Percentiles rank a stretch among this genome's conserved stretches.
phyloP scores from a whole-genome alignment of 2,113 vertebrate genomes.

The Maccullochella peelii region DNA sequence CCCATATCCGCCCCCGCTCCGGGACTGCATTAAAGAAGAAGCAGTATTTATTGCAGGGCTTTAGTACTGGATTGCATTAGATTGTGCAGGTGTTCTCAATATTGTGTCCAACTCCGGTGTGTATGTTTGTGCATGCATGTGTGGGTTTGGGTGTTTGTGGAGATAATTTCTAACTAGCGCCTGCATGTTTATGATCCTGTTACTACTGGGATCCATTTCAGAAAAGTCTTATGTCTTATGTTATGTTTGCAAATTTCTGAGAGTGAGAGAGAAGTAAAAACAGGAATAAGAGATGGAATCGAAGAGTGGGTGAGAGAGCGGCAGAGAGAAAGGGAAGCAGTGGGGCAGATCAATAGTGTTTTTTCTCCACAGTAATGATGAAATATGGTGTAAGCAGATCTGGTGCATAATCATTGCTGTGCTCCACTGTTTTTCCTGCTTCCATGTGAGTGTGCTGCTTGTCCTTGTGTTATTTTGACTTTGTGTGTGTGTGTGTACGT shows the following conservation, averaged over 20 bases:
- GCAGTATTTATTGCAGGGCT: slow-evolving; percentile 50
- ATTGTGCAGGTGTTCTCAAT: slow-evolving; percentile 72
- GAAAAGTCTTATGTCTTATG: slow-evolving; percentile 66
- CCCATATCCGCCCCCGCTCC: background rate
- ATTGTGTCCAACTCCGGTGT: slow-evolving; percentile 50
- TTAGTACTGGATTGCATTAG: slow-evolving; percentile 66
- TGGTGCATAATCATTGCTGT: slow-evolving; percentile 79
- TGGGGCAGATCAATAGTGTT: slow-evolving; percentile 83
- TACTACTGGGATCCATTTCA: slow-evolving; percentile 64
- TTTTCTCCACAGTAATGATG: slow-evolving; percentile 85
- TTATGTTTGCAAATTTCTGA: slow-evolving; percentile 70
- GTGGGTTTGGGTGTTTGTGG: slow-evolving; percentile 22
- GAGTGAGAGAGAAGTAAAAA: slow-evolving; percentile 63
- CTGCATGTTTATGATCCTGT: slow-evolving; percentile 66
- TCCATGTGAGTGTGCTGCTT: slow-evolving; percentile 45
- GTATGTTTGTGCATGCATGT: slow-evolving; percentile 11
- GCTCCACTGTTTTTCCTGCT: slow-evolving; percentile 57
- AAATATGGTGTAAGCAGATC: slow-evolving; percentile 86
- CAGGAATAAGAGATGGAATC: slow-evolving; percentile 51
- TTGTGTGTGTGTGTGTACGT: slow-evolving; percentile 50
- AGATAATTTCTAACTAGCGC: slow-evolving; percentile 41
- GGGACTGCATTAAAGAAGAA: slow-evolving; percentile 12
- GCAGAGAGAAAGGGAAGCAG: slow-evolving; percentile 68
- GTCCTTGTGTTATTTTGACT: slow-evolving; percentile 52
- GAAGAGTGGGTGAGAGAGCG: slow-evolving; percentile 41